These are phyloP conservation scores for Epinephelus fuscoguttatus DNA, from an alignment of 2,113 vertebrate genomes.

Conservation along the genomic window DNA sequence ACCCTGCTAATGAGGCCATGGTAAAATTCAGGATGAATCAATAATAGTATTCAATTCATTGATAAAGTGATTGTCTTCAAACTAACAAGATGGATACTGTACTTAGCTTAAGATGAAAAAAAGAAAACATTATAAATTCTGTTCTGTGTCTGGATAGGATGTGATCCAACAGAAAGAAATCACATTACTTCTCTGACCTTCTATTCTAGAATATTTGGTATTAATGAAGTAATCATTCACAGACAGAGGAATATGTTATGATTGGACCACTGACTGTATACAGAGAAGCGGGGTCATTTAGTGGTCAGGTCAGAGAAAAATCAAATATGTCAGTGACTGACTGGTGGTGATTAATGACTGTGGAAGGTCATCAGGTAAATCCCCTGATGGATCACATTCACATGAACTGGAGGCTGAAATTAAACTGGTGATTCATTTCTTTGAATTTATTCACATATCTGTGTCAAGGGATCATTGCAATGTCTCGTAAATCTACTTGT, in stretches of 20 bases:
- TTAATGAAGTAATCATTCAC: background rate
- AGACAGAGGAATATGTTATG: background rate
- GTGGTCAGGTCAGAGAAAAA: conserved; percentile 22
- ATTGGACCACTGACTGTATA: background rate
- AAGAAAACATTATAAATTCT: background rate
- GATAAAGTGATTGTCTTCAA: background rate
- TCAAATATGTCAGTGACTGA: conserved; percentile 4
- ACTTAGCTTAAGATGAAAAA: background rate
- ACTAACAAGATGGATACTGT: background rate
- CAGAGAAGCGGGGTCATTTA: background rate
- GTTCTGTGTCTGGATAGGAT: background rate
- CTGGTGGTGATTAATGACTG: conserved; percentile 2
- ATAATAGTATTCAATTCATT: background rate
- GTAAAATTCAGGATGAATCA: background rate
- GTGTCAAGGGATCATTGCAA: background rate
- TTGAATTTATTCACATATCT: background rate
- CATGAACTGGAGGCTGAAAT: background rate
- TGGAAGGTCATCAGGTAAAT: conserved; percentile 19
- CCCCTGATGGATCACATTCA: background rate
- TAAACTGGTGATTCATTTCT: background rate
- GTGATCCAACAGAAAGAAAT: conserved; percentile 7
- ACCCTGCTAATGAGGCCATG: background rate
- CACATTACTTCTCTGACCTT: conserved; percentile 10
- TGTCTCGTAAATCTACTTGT: background rate
- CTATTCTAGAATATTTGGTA: background rate